Percentiles rank a stretch among this genome's conserved stretches.
These are phyloP conservation scores for Elymnias hypermnestra DNA, from an alignment of 1,140 invertebrate genomes.

Conservation along the genomic window DNA sequence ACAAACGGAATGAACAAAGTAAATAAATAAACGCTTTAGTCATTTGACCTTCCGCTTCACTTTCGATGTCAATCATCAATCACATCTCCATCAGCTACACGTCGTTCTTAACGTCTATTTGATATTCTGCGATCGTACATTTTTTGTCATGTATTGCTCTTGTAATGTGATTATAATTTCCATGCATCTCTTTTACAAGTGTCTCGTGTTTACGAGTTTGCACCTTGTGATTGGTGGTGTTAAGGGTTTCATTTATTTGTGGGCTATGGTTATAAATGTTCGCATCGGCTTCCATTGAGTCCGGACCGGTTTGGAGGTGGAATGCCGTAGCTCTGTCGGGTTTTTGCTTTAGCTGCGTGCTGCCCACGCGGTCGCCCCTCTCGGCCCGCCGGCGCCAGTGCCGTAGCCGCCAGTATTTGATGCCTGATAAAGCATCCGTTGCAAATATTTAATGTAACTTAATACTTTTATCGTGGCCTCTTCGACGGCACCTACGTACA, in stretches of 20 bases:
- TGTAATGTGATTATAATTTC: slow-evolving; percentile 61
- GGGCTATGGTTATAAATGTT: slow-evolving; percentile 17
- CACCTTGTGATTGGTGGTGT: slow-evolving; percentile 11
- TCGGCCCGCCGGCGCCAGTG: slow-evolving; percentile 51
- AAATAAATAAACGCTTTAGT: no score
- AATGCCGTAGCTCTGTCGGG: slow-evolving; percentile 55
- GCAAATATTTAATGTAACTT: slow-evolving; percentile 53
- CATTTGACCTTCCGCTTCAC: slow-evolving; percentile 20
- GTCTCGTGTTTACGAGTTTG: slow-evolving; percentile 8
- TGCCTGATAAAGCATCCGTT: slow-evolving; percentile 50
- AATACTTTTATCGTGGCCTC: slow-evolving; percentile 29
- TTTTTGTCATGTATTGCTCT: slow-evolving; percentile 49
- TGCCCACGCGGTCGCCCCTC: slow-evolving; percentile 47
- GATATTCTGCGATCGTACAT: slow-evolving; percentile 53
- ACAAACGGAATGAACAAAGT: no score
- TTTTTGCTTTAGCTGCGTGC: slow-evolving; percentile 55
- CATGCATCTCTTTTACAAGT: slow-evolving; percentile 35
- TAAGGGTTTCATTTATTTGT: slow-evolving; percentile 30
- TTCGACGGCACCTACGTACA: slow-evolving; percentile 10
- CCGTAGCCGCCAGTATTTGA: slow-evolving; percentile 34
- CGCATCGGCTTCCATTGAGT: slow-evolving; percentile 56
- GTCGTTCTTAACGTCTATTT: slow-evolving; percentile 37
- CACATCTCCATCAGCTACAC: slow-evolving; percentile 20
- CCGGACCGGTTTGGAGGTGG: slow-evolving; percentile 54
- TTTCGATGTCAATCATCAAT: slow-evolving; percentile 42